A percentile compares a stretch with the other conserved stretches of the same genome.
These are phyloP conservation scores for Holacanthus passer DNA, from an alignment of 2,113 vertebrate genomes.

Conservation along the genomic window DNA sequence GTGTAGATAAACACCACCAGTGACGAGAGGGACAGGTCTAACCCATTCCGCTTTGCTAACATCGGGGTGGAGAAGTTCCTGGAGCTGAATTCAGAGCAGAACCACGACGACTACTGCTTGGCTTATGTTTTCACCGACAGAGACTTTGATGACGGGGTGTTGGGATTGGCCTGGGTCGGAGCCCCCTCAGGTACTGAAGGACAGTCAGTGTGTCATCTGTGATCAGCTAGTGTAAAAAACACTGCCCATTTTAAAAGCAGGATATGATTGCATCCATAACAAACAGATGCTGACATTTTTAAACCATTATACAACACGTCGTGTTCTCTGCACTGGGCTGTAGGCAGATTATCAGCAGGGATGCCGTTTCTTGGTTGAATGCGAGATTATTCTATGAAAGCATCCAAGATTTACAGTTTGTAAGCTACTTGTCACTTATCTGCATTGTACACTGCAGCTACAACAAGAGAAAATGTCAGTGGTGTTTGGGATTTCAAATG, in stretches of 20 bases:
- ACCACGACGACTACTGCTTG: slow-evolving; percentile 98
- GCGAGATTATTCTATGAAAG: not conserved
- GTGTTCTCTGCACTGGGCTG: not conserved
- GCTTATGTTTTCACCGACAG: slow-evolving; percentile 99
- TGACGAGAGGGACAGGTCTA: slow-evolving; percentile 91
- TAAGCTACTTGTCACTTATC: not conserved
- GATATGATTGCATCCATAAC: not conserved
- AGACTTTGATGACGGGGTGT: slow-evolving; percentile 97
- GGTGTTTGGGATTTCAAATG: not conserved
- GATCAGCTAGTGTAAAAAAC: not conserved
- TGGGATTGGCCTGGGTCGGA: slow-evolving; percentile 98
- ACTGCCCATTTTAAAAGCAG: not conserved
- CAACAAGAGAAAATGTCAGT: not conserved
- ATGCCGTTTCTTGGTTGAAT: not conserved
- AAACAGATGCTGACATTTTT: not conserved
- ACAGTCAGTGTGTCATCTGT: not conserved
- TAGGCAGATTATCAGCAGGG: not conserved
- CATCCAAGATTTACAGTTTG: not conserved
- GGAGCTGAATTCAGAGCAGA: slow-evolving; percentile 98
- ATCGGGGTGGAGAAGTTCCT: slow-evolving; percentile 99
- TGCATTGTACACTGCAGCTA: not conserved
- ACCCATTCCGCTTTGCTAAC: slow-evolving; percentile 98
- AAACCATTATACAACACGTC: not conserved
- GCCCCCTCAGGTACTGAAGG: slow-evolving; percentile 92
- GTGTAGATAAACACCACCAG: slow-evolving; percentile 94